These are phyloP conservation scores for Leptoclinus maculatus DNA, from an alignment of 2,797 vertebrate species.

Conservation along the genomic window DNA sequence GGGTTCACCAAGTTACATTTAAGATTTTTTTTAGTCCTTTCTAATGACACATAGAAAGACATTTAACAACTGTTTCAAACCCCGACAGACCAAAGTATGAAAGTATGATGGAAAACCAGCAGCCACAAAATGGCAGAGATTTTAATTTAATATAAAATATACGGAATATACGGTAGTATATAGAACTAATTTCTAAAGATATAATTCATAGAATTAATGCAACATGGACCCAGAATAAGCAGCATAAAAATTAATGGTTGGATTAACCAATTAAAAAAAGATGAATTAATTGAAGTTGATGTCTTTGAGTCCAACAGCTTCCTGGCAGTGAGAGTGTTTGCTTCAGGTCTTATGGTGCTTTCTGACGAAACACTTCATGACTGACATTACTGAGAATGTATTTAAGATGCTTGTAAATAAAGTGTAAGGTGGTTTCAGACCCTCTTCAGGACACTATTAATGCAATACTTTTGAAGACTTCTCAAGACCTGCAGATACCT, in stretches of 20 bases:
- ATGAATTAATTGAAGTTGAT: neutral
- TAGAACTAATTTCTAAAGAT: neutral
- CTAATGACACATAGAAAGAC: neutral
- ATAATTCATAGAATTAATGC: neutral
- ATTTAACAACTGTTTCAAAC: neutral
- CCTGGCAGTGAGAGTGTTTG: neutral
- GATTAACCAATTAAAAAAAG: neutral
- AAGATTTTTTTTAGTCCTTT: neutral
- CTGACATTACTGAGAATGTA: neutral
- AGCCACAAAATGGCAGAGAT: neutral
- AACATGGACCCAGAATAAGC: neutral
- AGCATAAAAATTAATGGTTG: neutral
- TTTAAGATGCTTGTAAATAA: neutral
- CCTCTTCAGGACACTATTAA: neutral
- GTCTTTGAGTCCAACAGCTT: neutral
- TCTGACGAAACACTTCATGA: neutral
- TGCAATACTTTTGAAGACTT: neutral
- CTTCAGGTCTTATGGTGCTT: neutral
- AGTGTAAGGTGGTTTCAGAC: neutral
- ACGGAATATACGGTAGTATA: too few species aligned
- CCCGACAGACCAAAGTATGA: neutral
- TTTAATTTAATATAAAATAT: too few species aligned
- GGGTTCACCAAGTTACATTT: neutral
- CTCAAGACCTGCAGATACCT: neutral
- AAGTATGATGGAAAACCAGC: neutral